Evolutionary conservation across 2,797 vertebrate genomes (phyloP).

Genomic region (Peromyscus aztecus): DNA sequence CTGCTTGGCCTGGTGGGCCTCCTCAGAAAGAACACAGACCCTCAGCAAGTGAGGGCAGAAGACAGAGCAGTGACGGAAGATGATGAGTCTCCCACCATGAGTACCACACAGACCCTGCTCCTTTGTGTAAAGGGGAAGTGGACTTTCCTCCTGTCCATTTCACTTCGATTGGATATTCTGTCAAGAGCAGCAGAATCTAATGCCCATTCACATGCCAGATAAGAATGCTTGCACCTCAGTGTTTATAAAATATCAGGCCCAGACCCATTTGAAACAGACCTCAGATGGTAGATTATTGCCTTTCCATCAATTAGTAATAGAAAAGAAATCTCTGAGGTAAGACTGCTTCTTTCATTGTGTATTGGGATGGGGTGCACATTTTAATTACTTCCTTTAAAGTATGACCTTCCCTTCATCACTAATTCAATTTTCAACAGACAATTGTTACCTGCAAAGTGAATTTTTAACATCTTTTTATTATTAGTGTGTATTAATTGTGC

Average conservation of each 20-base stretch:
- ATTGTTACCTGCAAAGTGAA: slow-evolving; percentile 22
- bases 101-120: neutral
- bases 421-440: slow-evolving; percentile 31
- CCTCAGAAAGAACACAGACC: neutral
- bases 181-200: neutral
- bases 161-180: neutral
- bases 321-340: slow-evolving; percentile 23
- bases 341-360: neutral
- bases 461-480: slow-evolving; percentile 48
- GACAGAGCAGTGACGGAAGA: neutral
- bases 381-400: slow-evolving; percentile 50
- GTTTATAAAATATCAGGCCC: neutral
- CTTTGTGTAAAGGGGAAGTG: neutral
- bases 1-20: neutral
- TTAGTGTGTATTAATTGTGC: slow-evolving; percentile 24
- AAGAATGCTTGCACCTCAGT: neutral
- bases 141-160: neutral
- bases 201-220: neutral
- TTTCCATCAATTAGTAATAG: neutral
- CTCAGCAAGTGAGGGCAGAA: neutral
- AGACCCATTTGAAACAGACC: neutral
- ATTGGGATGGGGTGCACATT: neutral
- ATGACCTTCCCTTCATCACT: neutral
- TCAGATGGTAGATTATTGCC: neutral
- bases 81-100: neutral